Evolutionary conservation across 2,113 vertebrate genomes (phyloP).

Genomic region (Scopus umbretta): DNA sequence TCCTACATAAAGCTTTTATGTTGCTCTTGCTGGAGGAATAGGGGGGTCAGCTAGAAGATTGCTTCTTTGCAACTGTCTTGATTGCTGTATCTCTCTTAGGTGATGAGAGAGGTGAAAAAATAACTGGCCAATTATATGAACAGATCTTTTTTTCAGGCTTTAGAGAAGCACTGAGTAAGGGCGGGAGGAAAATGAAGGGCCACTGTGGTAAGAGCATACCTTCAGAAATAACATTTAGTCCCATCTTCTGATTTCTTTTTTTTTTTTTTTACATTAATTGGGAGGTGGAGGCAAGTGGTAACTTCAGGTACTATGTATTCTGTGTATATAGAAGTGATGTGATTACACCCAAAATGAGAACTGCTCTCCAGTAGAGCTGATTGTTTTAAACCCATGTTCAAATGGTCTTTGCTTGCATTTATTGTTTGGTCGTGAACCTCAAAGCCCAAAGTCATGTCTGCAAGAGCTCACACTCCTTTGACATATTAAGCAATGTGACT

Average conservation of each 20-base stretch:
- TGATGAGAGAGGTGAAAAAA: background rate
- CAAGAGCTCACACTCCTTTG: background rate
- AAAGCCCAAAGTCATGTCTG: background rate
- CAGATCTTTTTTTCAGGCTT: background rate
- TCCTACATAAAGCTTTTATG: background rate
- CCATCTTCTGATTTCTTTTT: background rate
- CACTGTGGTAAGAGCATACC: background rate
- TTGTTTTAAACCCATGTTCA: background rate
- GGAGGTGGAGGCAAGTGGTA: background rate
- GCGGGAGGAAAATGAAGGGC: background rate
- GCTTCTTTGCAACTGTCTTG: background rate
- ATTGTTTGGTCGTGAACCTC: background rate
- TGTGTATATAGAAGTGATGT: background rate
- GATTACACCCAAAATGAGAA: background rate
- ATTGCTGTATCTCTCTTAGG: background rate
- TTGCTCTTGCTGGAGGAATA: background rate
- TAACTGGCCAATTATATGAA: background rate
- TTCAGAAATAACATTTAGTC: background rate
- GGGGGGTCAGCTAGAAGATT: background rate
- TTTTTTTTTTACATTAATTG: background rate
- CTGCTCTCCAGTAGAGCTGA: background rate
- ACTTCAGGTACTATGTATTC: background rate
- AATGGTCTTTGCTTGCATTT: background rate
- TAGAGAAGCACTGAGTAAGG: background rate
- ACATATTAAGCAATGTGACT: background rate